Evolutionary conservation across 2,888 invertebrate species (phyloP), one percentile per base, ranked within the genome.

Genomic region (Homarus gammarus): DNA sequence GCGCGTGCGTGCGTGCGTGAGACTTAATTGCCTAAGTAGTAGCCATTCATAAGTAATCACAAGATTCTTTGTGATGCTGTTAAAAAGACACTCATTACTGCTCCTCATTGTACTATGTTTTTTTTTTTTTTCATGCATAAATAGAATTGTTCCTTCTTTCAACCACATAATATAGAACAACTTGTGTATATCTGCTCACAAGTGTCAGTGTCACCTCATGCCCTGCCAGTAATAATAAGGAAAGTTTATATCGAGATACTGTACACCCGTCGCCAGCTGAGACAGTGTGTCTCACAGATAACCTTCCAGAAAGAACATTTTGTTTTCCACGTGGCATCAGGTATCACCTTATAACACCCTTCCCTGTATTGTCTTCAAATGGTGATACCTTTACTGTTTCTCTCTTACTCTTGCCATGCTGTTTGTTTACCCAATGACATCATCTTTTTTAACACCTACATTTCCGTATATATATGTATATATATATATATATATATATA

Each of bases 401-500:
- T 38, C 40, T 75, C 38, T 75, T n/a, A 6, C 33, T 38, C 18
- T 3, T 6, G 36, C 1, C 5, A 40, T 12, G 8, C 15, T 18
- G 73, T 56, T 15, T 18, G 18, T 18, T 8, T 18, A 18, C 18
- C 18, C 2, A 15, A 56, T 56, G 18, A 15, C 6, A 15, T 15
- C 18, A 56, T 56, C 6, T 56, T 15, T 56, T 15, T 18, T 15
- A 15, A 56, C 18, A 56, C 18, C 6, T 56, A 56, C 18, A 56
- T 56, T 15, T 56, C n/a, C n/a, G 56, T 56, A 70, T 56, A 56
- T 56, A 56, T 56, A 72, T 33, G 72, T 33, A 72, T 6, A 72
- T 27, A 72, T 44, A 51, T 27, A 72, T 44, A 72, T n/a, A 56
- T 27, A 84, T 44, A 56, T 27, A 84, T 44, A 44, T 73, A 72